A percentile compares a stretch with the other conserved stretches of the same genome.
Evolutionary conservation across 2,113 vertebrate genomes (phyloP).

Genomic region (Morone saxatilis): DNA sequence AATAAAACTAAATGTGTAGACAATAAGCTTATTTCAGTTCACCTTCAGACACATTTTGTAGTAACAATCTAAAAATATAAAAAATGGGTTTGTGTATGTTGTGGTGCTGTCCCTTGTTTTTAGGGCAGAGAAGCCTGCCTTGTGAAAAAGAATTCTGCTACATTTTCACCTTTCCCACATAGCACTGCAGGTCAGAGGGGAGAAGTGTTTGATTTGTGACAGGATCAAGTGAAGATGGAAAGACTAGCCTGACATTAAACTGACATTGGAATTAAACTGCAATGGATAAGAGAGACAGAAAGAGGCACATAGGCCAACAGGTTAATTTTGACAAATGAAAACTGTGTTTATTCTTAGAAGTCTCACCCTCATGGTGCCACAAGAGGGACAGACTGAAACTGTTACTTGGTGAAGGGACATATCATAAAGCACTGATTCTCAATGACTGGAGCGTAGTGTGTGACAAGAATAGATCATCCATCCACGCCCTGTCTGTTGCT

Average conservation of each 20-base stretch:
- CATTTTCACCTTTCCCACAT: not conserved
- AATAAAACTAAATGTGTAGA: not conserved
- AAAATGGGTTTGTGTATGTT: not conserved
- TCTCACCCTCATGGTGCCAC: not conserved
- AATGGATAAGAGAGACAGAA: not conserved
- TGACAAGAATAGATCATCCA: not conserved
- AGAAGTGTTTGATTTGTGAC: conserved; percentile 11
- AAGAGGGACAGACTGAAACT: not conserved
- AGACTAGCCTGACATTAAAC: not conserved
- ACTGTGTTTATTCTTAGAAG: not conserved
- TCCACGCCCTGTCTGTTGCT: no score
- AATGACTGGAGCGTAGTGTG: not conserved
- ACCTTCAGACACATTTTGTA: not conserved
- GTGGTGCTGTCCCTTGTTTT: not conserved
- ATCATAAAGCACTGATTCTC: not conserved
- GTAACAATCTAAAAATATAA: not conserved
- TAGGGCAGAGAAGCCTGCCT: not conserved
- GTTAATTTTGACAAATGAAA: not conserved
- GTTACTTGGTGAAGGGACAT: not conserved
- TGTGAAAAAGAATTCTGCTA: not conserved
- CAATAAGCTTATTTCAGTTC: not conserved
- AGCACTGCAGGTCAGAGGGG: not conserved
- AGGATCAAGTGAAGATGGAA: conserved; percentile 12
- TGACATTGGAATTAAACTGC: conserved; percentile 12
- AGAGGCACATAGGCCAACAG: not conserved